phyloP scores from a whole-genome alignment of 2,113 vertebrate species.

The Sialia sialis region DNA sequence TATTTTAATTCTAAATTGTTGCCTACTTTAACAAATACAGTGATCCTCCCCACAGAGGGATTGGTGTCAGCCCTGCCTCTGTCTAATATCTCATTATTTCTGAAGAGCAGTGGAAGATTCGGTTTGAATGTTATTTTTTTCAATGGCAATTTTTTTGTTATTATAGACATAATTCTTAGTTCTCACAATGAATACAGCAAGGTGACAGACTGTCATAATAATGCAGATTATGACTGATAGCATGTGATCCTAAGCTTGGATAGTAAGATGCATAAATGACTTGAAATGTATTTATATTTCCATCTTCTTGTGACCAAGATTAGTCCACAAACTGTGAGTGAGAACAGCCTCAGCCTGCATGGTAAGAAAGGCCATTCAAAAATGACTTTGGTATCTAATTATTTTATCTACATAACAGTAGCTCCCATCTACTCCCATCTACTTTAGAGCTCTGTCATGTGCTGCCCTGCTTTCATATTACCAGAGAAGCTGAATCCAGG shows the following conservation, averaged over 20 bases:
- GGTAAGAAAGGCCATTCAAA: not conserved
- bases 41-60: not conserved
- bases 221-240: not conserved
- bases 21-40: not conserved
- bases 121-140: not conserved
- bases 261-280: not conserved
- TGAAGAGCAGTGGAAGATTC: not conserved
- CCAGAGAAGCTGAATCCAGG: not conserved
- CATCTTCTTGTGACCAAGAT: not conserved
- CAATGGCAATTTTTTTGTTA: not conserved
- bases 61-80: not conserved
- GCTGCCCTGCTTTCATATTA: not conserved
- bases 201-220: not conserved
- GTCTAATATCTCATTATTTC: not conserved
- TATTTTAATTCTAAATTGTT: not conserved
- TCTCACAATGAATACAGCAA: not conserved
- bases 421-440: not conserved
- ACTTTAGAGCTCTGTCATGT: not conserved
- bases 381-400: not conserved
- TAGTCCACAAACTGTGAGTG: not conserved
- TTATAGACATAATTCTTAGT: not conserved
- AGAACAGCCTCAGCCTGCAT: not conserved
- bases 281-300: not conserved
- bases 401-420: not conserved
- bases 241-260: not conserved